Percentiles rank a stretch among this genome's conserved stretches.
phyloP scores from a whole-genome alignment of 2,888 invertebrate genomes.

The Hecatera dysodea region DNA sequence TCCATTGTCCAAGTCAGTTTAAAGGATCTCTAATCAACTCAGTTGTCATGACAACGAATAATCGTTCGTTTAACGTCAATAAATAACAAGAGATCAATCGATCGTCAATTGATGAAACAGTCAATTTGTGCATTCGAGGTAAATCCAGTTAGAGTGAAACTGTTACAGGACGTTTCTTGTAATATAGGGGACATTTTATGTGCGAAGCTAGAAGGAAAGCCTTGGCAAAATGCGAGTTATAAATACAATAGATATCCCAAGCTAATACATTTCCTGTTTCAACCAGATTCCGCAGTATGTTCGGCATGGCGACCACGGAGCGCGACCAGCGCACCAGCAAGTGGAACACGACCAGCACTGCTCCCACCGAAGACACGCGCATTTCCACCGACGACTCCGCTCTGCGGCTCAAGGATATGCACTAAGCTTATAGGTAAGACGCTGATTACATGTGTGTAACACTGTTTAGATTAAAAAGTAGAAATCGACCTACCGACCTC shows the following conservation, averaged over 20 bases:
- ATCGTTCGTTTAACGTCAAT: too few species aligned
- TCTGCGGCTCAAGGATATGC: conserved; percentile 81
- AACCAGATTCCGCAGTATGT: conserved; percentile 75
- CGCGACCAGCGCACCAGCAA: conserved; percentile 76
- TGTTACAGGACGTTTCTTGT: not conserved
- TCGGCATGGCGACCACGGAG: conserved; percentile 70
- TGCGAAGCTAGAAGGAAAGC: not conserved
- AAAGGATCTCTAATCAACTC: too few species aligned
- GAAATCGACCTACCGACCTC: not conserved
- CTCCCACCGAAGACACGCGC: conserved; percentile 85
- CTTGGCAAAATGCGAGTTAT: too few species aligned
- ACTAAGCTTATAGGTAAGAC: conserved; percentile 67
- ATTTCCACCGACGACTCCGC: conserved; percentile 82
- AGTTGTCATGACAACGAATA: too few species aligned
- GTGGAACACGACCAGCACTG: conserved; percentile 82
- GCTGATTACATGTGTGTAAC: not conserved
- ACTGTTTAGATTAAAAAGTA: not conserved
- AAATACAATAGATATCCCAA: not conserved
- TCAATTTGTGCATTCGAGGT: too few species aligned
- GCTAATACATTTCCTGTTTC: not conserved
- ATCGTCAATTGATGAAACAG: too few species aligned
- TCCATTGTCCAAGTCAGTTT: too few species aligned
- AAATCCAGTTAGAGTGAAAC: too few species aligned
- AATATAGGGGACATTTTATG: not conserved
- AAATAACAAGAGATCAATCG: too few species aligned